Conservation (phyloP, 2,797 vertebrate species). For the Myotis findleyi region DNA sequence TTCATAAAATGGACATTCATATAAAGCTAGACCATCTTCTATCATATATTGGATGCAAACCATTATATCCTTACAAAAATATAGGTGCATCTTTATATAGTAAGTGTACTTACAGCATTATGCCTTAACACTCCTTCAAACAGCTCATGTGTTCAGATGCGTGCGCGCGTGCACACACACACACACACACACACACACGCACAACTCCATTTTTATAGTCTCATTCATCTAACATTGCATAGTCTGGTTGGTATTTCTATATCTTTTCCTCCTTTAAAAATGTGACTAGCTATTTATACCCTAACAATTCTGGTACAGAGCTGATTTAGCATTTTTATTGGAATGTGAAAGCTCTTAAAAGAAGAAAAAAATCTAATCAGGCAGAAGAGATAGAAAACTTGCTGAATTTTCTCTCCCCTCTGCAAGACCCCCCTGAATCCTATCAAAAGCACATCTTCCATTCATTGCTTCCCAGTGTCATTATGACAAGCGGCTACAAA, state of each 20-base stretch:
- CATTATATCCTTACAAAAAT: conserved; percentile 20
- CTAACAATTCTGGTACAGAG: conserved; percentile 89
- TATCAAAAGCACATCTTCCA: conserved; percentile 91
- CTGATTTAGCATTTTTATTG: conserved; percentile 93
- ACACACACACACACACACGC: background rate
- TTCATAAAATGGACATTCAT: background rate
- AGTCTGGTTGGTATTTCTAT: conserved; percentile 82
- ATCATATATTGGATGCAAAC: background rate
- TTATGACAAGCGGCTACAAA: conserved; percentile 93
- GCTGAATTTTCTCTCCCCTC: conserved; percentile 88
- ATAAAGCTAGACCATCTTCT: conserved; percentile 19
- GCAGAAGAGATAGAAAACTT: conserved; percentile 92
- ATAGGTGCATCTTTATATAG: conserved; percentile 12
- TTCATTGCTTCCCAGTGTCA: conserved; percentile 92
- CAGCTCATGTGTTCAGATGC: background rate
- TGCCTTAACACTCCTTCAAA: conserved; percentile 5
- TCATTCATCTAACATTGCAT: conserved; percentile 68
- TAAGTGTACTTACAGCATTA: background rate
- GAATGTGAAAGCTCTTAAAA: conserved; percentile 92
- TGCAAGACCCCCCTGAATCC: conserved; percentile 85
- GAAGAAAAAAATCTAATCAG: conserved; percentile 92
- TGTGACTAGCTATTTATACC: conserved; percentile 89
- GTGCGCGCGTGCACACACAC: background rate
- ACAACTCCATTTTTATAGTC: conserved; percentile 69
- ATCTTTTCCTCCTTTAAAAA: conserved; percentile 86